phyloP scores from a whole-genome alignment of 2,113 vertebrate genomes.

The Syrmaticus mikado region DNA sequence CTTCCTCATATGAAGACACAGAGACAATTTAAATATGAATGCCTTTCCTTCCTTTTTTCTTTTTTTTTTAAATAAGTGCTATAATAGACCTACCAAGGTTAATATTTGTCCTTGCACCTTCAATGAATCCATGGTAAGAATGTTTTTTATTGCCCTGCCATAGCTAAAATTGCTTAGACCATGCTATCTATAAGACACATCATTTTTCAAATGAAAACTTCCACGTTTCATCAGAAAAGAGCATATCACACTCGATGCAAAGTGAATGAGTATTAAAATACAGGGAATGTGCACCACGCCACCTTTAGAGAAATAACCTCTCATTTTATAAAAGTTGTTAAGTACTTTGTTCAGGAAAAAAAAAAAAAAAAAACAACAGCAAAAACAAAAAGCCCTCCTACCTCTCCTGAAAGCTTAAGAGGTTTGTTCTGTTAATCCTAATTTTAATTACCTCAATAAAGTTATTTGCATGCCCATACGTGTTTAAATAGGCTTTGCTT shows the following conservation, averaged over 20 bases:
- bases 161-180: constrained; percentile 79
- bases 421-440: not conserved
- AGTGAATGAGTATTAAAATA: constrained; percentile 53
- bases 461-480: not conserved
- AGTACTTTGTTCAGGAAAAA: not conserved
- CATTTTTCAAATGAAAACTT: constrained; percentile 78
- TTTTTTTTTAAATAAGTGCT: constrained; percentile 71
- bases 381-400: not conserved
- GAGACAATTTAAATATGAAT: constrained; percentile 72
- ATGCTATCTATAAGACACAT: constrained; percentile 69
- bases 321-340: not conserved
- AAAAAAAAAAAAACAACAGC: not conserved
- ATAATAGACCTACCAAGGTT: constrained; percentile 77
- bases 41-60: constrained; percentile 48
- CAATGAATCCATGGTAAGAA: constrained; percentile 71
- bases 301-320: constrained; percentile 18
- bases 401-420: not conserved
- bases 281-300: not conserved
- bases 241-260: constrained; percentile 57
- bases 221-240: constrained; percentile 68
- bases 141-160: constrained; percentile 78
- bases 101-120: constrained; percentile 79
- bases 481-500: not conserved
- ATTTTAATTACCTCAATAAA: not conserved
- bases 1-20: constrained; percentile 15